A percentile compares a stretch with the other conserved stretches of the same genome.
Evolutionary conservation across 23 tunicate genomes (phyloP).

Genomic region (Styela plicata): DNA sequence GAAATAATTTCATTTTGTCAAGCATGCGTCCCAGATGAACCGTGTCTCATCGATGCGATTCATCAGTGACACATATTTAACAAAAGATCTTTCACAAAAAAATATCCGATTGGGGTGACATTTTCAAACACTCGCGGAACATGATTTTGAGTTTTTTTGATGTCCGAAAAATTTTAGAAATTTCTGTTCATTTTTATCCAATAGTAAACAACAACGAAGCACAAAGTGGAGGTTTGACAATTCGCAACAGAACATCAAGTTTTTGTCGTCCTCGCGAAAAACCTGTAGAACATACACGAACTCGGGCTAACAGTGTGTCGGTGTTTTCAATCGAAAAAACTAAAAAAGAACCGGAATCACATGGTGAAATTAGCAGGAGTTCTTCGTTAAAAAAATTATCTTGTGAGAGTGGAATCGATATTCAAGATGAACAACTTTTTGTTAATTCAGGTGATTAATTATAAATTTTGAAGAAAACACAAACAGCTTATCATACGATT

Average conservation of each 20-base stretch:
- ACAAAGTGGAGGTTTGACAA: background rate
- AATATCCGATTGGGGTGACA: too few relatives aligned
- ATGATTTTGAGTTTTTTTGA: background rate
- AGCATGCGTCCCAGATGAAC: too few relatives aligned
- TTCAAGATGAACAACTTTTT: background rate
- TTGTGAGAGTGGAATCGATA: background rate
- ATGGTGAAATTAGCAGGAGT: background rate
- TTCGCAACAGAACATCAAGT: background rate
- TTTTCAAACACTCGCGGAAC: too few relatives aligned
- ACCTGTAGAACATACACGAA: background rate
- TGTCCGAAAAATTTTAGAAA: too few relatives aligned
- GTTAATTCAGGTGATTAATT: background rate
- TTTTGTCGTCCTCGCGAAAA: background rate
- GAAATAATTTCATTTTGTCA: too few relatives aligned
- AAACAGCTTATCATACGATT: too few relatives aligned
- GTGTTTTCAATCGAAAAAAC: background rate
- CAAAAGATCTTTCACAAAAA: too few relatives aligned
- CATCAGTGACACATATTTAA: too few relatives aligned
- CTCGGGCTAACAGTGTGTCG: background rate
- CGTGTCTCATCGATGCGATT: too few relatives aligned
- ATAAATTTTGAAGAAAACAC: too few relatives aligned
- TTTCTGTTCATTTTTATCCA: too few relatives aligned
- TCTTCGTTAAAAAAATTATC: background rate
- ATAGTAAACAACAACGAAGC: background rate
- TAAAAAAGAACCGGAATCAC: background rate